Evolutionary conservation across 2,797 vertebrate species (phyloP).

Genomic region (Brotula barbata): DNA sequence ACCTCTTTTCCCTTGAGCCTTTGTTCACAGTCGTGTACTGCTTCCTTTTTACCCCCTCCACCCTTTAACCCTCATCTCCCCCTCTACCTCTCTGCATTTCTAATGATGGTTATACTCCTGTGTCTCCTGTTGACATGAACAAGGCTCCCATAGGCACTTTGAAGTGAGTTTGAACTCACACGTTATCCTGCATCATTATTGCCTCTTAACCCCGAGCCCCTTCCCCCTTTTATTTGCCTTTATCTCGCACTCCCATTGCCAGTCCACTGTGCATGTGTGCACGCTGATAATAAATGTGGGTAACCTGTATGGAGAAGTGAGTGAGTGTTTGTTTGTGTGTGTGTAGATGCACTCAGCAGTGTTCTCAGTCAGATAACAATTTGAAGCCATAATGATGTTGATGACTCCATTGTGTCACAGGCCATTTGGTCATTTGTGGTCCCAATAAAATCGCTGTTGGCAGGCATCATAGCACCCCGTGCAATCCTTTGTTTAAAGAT

Average conservation of each 20-base stretch:
- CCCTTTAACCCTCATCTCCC: constrained; percentile 18
- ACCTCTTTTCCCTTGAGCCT: constrained; percentile 58
- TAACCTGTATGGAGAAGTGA: constrained; percentile 32
- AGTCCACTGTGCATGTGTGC: constrained; percentile 31
- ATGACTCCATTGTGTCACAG: constrained; percentile 42
- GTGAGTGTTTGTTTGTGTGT: constrained; percentile 32
- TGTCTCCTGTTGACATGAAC: constrained; percentile 71
- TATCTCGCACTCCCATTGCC: constrained; percentile 60
- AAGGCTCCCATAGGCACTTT: constrained; percentile 67
- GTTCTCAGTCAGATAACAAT: constrained; percentile 5
- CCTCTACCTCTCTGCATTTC: constrained; percentile 49
- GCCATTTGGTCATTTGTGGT: constrained; percentile 23
- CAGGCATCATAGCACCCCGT: background rate
- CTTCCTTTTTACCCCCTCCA: constrained; percentile 66
- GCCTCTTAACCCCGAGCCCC: constrained; percentile 75
- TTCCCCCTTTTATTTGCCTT: constrained; percentile 68
- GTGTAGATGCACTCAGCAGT: background rate
- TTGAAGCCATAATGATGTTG: constrained; percentile 20
- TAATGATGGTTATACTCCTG: constrained; percentile 45
- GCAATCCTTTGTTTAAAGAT: constrained; percentile 13
- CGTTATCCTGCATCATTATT: constrained; percentile 75
- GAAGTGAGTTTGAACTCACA: constrained; percentile 60
- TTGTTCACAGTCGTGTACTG: constrained; percentile 71
- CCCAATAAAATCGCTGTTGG: constrained; percentile 21
- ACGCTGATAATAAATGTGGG: constrained; percentile 29